Evolutionary conservation across 2,888 invertebrate species (phyloP), one percentile per base, ranked within the genome.

Genomic region (Dendrolimus pini): DNA sequence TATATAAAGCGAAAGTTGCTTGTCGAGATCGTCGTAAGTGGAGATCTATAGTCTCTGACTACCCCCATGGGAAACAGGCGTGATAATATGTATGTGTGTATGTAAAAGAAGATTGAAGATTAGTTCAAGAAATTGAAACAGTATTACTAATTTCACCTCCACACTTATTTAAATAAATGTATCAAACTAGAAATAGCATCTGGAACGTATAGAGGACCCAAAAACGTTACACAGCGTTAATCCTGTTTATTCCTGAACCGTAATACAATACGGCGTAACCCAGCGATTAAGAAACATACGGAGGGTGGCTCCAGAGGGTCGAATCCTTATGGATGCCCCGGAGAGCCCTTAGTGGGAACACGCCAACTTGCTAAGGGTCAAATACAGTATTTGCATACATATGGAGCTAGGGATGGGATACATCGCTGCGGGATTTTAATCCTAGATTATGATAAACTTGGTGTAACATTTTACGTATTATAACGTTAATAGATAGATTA

Each of bases 311-410:
- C 47, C 12, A 7, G 47, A 47, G 47, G 47, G 47, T 47, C 9
- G 47, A 47, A 47, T 47, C 47, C 47, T 47, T 47, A 47, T 42
- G 1, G 57, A 53, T 52, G 55, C 52, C 52, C 54, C 56, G 41
- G 54, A 57, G 42, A 10, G 57, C 30, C 54, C 41, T 54, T n/a
- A 30, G 54, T 14, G 14, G 13, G 30, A 54, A 14, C 57, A 41
- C 54, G 42, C 55, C 53, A 41, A 53, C 53, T 53, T 52, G 30
- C 14, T 47, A 55, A 59, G 59, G 59, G 59, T 59, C 57, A 57
- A 59, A 53, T 41, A 42, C 41, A 10, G 54, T 56, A 59, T 59
- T 59, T 59, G 55, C 59, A 59, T 57, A 57, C 56, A 54, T 54
- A 56, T 55, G 9, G 30, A 47, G 9, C 47, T 47, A 47, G 47